Evolutionary conservation across 1,140 invertebrate genomes (phyloP).

Genomic region (Babylonia areolata): DNA sequence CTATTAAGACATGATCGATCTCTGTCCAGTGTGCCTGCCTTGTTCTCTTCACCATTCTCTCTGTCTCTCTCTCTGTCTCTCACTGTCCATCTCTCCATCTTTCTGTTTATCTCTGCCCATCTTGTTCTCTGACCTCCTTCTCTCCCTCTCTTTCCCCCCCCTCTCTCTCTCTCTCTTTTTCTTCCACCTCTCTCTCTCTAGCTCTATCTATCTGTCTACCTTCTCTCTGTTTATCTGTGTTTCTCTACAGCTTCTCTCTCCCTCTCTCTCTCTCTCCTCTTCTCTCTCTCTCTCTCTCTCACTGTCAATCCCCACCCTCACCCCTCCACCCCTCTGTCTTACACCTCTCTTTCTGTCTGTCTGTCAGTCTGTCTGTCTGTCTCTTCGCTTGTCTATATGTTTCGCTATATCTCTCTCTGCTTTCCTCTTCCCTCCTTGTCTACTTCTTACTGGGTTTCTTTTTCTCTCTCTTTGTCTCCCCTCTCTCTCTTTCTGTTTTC

Average conservation of each 20-base stretch:
- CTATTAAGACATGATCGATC: constrained; percentile 10
- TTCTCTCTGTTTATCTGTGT: too few species aligned
- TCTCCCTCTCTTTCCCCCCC: too few species aligned
- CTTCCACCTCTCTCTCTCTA: not conserved
- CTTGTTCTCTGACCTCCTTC: not conserved
- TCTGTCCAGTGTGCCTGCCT: constrained; percentile 4
- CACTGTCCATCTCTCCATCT: not conserved
- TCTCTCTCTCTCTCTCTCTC: not conserved
- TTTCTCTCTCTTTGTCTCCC: too few species aligned
- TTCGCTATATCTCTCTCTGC: not conserved
- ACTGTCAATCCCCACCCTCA: not conserved
- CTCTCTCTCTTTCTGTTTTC: too few species aligned
- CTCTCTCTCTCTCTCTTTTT: too few species aligned
- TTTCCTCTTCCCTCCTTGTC: not conserved
- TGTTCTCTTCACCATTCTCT: not conserved
- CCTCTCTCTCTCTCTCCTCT: too few species aligned
- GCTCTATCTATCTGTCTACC: not conserved
- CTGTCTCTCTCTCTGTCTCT: not conserved
- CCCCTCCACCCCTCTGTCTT: not conserved
- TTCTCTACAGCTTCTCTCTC: too few species aligned
- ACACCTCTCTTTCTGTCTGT: not conserved
- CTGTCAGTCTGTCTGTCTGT: not conserved
- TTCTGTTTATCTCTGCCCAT: not conserved
- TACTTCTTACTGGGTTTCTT: too few species aligned
- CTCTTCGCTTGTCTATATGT: not conserved